Conservation (phyloP, 2,797 vertebrate genomes). For the Coreius guichenoti region DNA sequence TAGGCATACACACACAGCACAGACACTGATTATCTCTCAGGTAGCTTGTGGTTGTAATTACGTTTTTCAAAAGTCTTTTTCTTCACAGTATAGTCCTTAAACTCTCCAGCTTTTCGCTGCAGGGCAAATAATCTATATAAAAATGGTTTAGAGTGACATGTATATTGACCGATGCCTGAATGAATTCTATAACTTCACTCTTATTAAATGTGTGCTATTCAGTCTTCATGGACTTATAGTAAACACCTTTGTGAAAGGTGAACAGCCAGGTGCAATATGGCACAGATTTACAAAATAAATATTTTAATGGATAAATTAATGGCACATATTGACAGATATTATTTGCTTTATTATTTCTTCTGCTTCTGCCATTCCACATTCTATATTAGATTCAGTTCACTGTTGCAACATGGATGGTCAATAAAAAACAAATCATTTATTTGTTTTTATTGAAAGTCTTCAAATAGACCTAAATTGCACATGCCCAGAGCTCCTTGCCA, state of each 20-base stretch:
- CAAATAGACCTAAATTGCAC: neutral
- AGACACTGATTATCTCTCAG: slow-evolving; percentile 25
- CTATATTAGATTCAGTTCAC: slow-evolving; percentile 19
- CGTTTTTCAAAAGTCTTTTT: slow-evolving; percentile 21
- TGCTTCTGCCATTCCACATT: slow-evolving; percentile 5
- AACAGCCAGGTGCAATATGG: neutral
- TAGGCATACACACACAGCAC: neutral
- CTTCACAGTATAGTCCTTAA: neutral
- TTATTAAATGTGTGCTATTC: neutral
- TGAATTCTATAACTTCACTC: neutral
- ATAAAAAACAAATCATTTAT: neutral
- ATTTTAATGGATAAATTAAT: neutral
- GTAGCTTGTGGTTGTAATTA: slow-evolving; percentile 25
- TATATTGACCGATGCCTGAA: neutral
- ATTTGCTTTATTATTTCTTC: neutral
- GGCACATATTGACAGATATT: neutral
- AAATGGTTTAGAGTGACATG: slow-evolving; percentile 5
- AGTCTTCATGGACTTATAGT: neutral
- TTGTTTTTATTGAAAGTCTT: slow-evolving; percentile 40
- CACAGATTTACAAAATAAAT: neutral
- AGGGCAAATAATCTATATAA: neutral
- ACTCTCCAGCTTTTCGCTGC: neutral
- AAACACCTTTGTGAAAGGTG: neutral
- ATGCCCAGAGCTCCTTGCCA: slow-evolving; percentile 10
- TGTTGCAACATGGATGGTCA: neutral